These are phyloP conservation scores for Rambutsinella grinnellia DNA, from an alignment of 2,888 invertebrate genomes.

Conservation along the genomic window DNA sequence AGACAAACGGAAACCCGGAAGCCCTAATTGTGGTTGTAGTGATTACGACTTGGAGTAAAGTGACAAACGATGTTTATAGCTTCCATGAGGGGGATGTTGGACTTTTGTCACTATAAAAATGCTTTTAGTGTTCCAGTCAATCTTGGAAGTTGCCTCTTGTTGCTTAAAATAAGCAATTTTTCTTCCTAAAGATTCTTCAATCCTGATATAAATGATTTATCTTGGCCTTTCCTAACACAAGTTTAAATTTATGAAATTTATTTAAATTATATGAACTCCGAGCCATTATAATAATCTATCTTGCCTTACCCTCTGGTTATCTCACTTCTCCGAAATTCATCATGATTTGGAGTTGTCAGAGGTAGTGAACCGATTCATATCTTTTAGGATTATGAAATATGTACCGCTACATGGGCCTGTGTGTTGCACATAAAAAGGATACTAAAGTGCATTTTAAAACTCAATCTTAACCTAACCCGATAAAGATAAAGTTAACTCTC, in stretches of 20 bases:
- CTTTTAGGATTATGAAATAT: conserved; percentile 12
- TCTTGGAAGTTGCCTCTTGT: conserved; percentile 33
- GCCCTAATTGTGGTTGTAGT: conserved; percentile 61
- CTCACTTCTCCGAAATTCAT: conserved; percentile 33
- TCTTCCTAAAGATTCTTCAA: conserved; percentile 5
- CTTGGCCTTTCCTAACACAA: no score
- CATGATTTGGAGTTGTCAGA: conserved; percentile 36
- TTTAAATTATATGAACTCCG: no score
- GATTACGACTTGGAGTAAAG: conserved; percentile 54
- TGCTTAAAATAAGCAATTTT: conserved; percentile 29
- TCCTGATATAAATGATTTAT: no score
- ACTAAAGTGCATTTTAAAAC: no score
- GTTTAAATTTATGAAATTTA: no score
- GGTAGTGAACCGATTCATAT: conserved; percentile 18
- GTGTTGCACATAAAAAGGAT: no score
- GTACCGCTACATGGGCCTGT: no score
- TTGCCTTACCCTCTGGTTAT: no score
- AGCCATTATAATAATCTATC: no score
- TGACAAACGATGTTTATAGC: conserved; percentile 64
- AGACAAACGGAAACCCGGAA: conserved; percentile 51
- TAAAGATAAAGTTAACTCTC: no score
- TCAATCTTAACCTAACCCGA: no score
- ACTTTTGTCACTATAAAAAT: conserved; percentile 58
- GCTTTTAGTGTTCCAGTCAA: conserved; percentile 42
- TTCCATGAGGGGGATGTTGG: conserved; percentile 27